Evolutionary conservation across 92 coral and sea anemone genomes (phyloP), one percentile per base, ranked within the genome.

Genomic region (Muricea muricata): DNA sequence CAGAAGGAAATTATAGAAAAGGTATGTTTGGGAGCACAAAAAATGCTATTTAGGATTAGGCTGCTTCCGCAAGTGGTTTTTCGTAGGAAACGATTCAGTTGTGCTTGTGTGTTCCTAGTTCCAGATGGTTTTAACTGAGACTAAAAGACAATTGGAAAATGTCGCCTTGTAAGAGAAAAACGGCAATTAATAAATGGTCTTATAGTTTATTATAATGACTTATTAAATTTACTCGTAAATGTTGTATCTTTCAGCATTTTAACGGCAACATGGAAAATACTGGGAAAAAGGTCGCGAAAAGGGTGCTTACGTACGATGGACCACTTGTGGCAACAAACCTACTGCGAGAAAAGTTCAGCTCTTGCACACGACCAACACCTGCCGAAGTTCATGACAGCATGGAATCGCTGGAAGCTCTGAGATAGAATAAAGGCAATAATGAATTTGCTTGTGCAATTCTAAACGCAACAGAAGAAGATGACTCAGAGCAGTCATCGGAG

Each of bases 1-100:
- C 78, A 81, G 21, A 70, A 81, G 61, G 79, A 73, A 3, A 73
- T 73, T 29, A 73, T 73, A 2, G 79, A 73, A 41, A 73, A 73
- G 79, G 79, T 73, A 41, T 2, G 79, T 73, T 14, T 47, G 56
- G n/a, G 1, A 20, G 17, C 15, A 45, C 10, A 45, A 7, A 45
- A 7, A 7, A 7, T 45, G 15, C 15, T 45, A 45, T 45, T 45
- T 45, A 47, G 13, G 17, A 47, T n/a, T n/a, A n/a, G n/a, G n/a
- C n/a, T n/a, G n/a, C n/a, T n/a, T n/a, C n/a, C n/a, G n/a, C n/a
- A n/a, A n/a, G n/a, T n/a, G n/a, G n/a, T n/a, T n/a, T n/a, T n/a
- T n/a, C n/a, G n/a, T n/a, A n/a, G n/a, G n/a, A n/a, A n/a, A n/a
- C n/a, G n/a, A n/a, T n/a, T n/a, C n/a, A n/a, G n/a, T n/a, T n/a